Evolutionary conservation across 1,140 invertebrate genomes (phyloP), one percentile per base, ranked within the genome.

Genomic region (Diabrotica virgifera): DNA sequence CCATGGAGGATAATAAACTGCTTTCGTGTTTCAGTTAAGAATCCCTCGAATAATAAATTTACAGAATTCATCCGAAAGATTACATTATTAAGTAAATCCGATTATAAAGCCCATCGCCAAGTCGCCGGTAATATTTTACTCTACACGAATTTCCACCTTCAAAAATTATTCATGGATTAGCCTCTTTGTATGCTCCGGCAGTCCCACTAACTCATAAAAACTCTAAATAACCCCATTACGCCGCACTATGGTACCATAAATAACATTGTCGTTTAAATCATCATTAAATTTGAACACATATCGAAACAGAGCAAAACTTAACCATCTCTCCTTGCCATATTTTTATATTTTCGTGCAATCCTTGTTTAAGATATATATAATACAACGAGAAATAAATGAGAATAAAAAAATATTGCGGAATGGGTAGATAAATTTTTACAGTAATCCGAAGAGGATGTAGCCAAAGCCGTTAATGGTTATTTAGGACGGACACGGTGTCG

Each of bases 401-500:
- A 46, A 46, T 46, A 46, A 46, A 46, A 46, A 46, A 46, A 46
- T 46, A 46, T 46, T 46, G 40, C 40, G 40, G 40, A 46, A 46
- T 46, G 40, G 40, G n/a, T 46, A 46, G 40, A 46, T 46, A 46
- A 46, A 46, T 46, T 46, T 46, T 46, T 46, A 46, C 40, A n/a
- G 40, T 46, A 46, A 46, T 46, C 40, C 40, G n/a, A n/a, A 24
- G n/a, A 46, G 40, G 40, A 46, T 46, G 40, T 46, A 46, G 8
- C 40, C n/a, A 46, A 46, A n/a, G 40, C 40, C 40, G 40, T 46
- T 46, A 46, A 46, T 46, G 40, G 40, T 46, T 46, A 46, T 46
- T 46, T 46, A 46, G 40, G 40, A 46, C 8, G 40, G 40, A n/a
- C 40, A 46, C 24, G 24, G 40, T 46, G 40, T 46, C 40, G 40